phyloP scores from a whole-genome alignment of 2,113 vertebrate genomes.

The Caracal caracal region DNA sequence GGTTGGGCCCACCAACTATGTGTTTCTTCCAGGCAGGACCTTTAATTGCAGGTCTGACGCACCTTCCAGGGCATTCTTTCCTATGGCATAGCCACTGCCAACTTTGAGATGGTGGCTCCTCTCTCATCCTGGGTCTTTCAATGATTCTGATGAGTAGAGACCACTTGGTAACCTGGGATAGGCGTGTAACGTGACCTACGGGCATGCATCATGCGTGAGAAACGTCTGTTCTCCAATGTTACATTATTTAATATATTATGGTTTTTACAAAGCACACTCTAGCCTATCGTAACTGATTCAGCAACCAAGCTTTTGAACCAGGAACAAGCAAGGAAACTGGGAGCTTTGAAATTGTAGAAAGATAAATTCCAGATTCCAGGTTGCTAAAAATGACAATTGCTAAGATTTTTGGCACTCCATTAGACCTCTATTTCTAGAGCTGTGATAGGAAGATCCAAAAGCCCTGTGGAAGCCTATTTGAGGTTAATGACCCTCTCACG shows the following conservation, averaged over 20 bases:
- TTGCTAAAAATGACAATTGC: too few species aligned
- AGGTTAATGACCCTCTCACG: background rate
- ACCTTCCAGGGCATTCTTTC: background rate
- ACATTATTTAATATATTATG: background rate
- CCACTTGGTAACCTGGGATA: background rate
- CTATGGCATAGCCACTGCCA: background rate
- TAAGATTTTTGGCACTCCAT: background rate
- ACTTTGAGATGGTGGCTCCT: background rate
- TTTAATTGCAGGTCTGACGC: background rate
- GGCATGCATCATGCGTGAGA: background rate
- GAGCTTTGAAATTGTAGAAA: background rate
- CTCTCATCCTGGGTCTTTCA: background rate
- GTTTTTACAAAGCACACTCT: background rate
- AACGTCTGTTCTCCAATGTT: background rate
- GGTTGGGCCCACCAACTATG: background rate
- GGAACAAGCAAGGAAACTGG: background rate
- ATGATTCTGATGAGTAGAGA: background rate
- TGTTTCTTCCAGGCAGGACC: background rate
- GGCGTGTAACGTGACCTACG: background rate
- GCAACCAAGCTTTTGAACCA: conserved; percentile 1
- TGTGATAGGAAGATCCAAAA: background rate
- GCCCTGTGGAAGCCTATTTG: background rate
- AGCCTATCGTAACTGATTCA: background rate
- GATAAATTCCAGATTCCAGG: too few species aligned
- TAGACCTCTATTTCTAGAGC: background rate